phyloP scores from a whole-genome alignment of 1,140 invertebrate species.

The Euglossa dilemma region DNA sequence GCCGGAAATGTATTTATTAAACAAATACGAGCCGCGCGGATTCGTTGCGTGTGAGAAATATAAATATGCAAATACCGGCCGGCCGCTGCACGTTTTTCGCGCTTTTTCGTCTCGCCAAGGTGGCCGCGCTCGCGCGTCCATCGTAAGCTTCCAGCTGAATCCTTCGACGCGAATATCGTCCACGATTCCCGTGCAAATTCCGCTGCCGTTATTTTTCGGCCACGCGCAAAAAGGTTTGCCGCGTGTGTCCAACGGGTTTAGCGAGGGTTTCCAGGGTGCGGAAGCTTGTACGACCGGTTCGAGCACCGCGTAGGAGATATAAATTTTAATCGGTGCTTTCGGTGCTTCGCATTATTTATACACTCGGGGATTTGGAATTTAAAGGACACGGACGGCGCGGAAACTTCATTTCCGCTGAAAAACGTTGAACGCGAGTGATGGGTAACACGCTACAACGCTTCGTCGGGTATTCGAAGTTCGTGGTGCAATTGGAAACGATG shows the following conservation, averaged over 20 bases:
- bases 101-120: background rate
- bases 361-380: background rate
- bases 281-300: too few species aligned
- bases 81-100: background rate
- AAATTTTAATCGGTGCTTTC: background rate
- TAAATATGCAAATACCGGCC: constrained; percentile 31
- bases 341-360: background rate
- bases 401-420: background rate
- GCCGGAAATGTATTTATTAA: constrained; percentile 34
- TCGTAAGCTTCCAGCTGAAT: background rate
- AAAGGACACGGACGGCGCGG: background rate
- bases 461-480: background rate
- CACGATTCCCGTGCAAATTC: too few species aligned
- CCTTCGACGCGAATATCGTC: too few species aligned
- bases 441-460: too few species aligned
- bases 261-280: too few species aligned
- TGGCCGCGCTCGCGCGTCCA: too few species aligned
- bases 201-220: too few species aligned
- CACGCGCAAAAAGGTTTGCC: too few species aligned
- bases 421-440: too few species aligned
- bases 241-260: too few species aligned
- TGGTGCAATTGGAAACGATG: too few species aligned
- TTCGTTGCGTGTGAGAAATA: constrained; percentile 11
- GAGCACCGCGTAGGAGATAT: background rate
- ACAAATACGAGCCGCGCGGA: constrained; percentile 25